A percentile compares a stretch with the other conserved stretches of the same genome.
phyloP scores from a whole-genome alignment of 2,888 invertebrate genomes.

The Steromphala cineraria region DNA sequence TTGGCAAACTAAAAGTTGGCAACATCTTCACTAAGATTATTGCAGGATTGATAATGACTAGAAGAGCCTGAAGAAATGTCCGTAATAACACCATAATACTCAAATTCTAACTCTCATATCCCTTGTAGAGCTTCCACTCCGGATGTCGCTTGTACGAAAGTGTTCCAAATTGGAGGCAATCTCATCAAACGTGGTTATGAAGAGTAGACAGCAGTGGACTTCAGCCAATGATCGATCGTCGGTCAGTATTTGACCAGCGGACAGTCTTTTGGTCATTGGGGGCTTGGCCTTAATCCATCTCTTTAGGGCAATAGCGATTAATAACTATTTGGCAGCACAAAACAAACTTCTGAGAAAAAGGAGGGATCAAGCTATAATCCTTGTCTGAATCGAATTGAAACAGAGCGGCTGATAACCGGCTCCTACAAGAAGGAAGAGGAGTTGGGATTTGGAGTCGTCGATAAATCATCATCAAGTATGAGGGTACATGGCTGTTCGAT shows the following conservation, averaged over 20 bases:
- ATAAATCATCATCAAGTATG: too few relatives aligned
- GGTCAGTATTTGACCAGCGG: not conserved
- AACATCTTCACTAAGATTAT: too few relatives aligned
- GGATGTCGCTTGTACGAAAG: not conserved
- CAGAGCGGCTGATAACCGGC: not conserved
- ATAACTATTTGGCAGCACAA: not conserved
- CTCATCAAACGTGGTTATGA: not conserved
- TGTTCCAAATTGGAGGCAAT: not conserved
- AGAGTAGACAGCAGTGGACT: not conserved
- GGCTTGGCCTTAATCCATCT: not conserved
- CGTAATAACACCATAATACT: not conserved
- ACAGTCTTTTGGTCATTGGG: not conserved
- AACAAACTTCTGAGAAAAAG: not conserved
- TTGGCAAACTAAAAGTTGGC: too few relatives aligned
- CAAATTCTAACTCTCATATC: not conserved
- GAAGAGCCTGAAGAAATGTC: not conserved
- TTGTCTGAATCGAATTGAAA: not conserved
- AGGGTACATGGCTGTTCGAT: too few relatives aligned
- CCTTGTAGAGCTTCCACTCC: not conserved
- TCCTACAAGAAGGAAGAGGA: not conserved
- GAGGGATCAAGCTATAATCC: not conserved
- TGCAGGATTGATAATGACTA: too few relatives aligned
- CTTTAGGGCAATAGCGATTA: not conserved
- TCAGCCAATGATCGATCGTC: not conserved
- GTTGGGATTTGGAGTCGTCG: too few relatives aligned